These are phyloP conservation scores for Dasyornis broadbenti DNA, from an alignment of 2,113 vertebrate genomes.

Conservation along the genomic window DNA sequence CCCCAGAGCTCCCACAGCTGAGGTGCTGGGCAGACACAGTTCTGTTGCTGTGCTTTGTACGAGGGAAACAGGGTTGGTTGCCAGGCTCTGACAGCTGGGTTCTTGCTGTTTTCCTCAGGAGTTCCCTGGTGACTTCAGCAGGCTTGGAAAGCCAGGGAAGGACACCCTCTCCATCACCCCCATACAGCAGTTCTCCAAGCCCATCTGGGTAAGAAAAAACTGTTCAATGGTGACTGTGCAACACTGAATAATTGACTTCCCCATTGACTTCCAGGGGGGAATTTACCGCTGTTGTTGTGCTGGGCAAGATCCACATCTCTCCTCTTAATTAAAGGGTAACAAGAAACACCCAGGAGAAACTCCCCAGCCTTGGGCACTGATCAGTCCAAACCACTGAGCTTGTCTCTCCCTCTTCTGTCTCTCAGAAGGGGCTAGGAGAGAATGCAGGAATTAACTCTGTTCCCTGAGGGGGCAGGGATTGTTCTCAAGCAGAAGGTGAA, in stretches of 20 bases:
- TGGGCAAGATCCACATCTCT: background rate
- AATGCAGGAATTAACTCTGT: background rate
- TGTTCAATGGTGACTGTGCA: background rate
- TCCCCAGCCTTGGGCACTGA: background rate
- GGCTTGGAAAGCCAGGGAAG: constrained; percentile 78
- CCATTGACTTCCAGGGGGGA: background rate
- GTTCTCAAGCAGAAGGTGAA: background rate
- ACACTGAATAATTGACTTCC: background rate
- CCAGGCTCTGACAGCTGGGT: background rate
- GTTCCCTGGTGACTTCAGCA: constrained; percentile 75
- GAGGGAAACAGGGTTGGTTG: background rate
- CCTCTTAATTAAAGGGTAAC: background rate
- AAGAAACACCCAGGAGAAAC: background rate
- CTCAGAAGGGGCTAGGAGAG: background rate
- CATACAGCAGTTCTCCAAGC: constrained; percentile 74
- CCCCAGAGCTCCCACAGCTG: background rate
- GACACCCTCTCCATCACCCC: constrained; percentile 77
- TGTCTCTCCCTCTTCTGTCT: background rate
- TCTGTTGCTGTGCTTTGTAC: background rate
- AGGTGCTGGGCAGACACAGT: background rate
- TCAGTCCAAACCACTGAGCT: background rate
- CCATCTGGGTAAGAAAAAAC: constrained; percentile 75
- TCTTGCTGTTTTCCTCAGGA: constrained; percentile 48
- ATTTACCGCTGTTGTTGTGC: background rate
- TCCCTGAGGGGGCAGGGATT: background rate